A percentile compares a stretch with the other conserved stretches of the same genome.
These are phyloP conservation scores for Brachystomella parvula DNA, from an alignment of 1,140 invertebrate genomes.

Conservation along the genomic window DNA sequence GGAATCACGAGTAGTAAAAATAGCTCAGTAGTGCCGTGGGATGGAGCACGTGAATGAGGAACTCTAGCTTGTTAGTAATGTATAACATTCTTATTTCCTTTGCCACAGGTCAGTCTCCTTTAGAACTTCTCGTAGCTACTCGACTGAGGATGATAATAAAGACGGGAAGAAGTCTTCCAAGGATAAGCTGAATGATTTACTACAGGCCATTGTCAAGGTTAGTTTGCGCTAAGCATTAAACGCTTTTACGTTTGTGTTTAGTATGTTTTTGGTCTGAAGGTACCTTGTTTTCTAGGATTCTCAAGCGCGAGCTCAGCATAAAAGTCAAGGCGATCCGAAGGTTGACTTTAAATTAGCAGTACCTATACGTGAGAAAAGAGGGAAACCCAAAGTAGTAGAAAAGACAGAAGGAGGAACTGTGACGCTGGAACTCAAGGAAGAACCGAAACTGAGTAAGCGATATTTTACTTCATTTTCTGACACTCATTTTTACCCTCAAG, in stretches of 20 bases:
- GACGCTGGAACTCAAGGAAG: neutral
- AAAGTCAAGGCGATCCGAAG: neutral
- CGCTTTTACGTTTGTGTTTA: too few relatives aligned
- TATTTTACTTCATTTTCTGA: too few relatives aligned
- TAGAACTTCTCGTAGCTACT: neutral
- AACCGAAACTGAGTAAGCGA: conserved; percentile 5
- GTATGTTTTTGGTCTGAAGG: too few relatives aligned
- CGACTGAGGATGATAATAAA: neutral
- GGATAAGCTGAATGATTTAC: neutral
- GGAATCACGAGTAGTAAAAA: neutral
- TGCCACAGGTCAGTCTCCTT: too few relatives aligned
- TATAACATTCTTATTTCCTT: too few relatives aligned
- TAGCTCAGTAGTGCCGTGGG: too few relatives aligned
- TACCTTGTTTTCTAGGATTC: conserved; percentile 5
- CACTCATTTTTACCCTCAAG: too few relatives aligned
- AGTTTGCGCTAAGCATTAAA: too few relatives aligned
- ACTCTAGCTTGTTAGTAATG: too few relatives aligned
- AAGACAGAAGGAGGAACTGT: neutral
- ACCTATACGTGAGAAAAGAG: neutral
- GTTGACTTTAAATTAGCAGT: conserved; percentile 7
- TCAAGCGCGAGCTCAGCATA: neutral
- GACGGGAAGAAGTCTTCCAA: neutral
- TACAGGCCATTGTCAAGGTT: neutral
- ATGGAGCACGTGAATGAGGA: too few relatives aligned
- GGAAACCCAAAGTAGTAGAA: neutral